Base-by-base conservation (phyloP, 2,888 invertebrate species). In the Cryptus viduatorius region DNA sequence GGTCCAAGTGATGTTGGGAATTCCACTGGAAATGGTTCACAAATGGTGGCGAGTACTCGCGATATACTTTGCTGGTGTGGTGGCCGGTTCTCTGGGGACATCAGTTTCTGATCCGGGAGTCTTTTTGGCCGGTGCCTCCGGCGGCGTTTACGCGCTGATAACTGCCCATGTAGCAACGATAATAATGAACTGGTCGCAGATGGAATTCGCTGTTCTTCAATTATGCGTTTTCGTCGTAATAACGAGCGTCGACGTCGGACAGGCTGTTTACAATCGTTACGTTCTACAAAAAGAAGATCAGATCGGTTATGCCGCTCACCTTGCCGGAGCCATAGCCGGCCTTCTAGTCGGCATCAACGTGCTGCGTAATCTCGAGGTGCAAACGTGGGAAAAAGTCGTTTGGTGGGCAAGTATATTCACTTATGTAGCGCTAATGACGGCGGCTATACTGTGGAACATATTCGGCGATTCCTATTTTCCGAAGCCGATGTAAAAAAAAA, bases 21-120 rank as follows among this genome's bases (percentile, higher is more conserved):
- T 99, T 10, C 98, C 99, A 0, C 94, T 99, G 84, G 99, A 99
- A 94, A 97, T 99, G 96, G 99, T 99, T 0, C 99, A 99, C 94
- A 96, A 97, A 87, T 98, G 98, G 97, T 98, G 98, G 98, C 95
- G 99, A 69, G 97, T 99, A 5, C 94, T 97, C 0, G 94, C 97
- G 12, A 97, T 98, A 44, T 98, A 98, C 93, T 92, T 97, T 53
- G 96, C 97, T 0, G 98, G 98, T 0, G 98, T 98, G 0, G 93
- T 97, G 0, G 98, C 98, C 0, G 98, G 98, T 3, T 97, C 97
- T 0, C 95, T 98, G 86, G 97, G 96, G 3, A 98, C 98, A 10
- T 97, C 97, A 5, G 95, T 98, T 12, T 96, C 96, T 0, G 97
- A 97, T 93, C 97, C 98, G 0, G 93, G 94, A 53, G 97, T 98